Evolutionary conservation across 2,888 invertebrate species (phyloP), one percentile per base, ranked within the genome.

Genomic region (Alentia gelatinosa): DNA sequence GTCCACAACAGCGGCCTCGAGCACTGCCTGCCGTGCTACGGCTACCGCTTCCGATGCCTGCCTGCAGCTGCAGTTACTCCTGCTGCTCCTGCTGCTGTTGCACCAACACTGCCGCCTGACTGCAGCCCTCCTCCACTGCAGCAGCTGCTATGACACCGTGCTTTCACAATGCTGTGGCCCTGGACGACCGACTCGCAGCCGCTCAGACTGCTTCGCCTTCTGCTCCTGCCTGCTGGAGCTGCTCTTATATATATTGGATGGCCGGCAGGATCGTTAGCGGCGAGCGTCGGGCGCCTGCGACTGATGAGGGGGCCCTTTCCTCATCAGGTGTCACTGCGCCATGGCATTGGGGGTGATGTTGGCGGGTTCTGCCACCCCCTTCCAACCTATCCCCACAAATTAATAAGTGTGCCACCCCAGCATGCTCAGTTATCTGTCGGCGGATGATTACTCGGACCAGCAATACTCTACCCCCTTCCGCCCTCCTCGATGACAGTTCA

Each of bases 71-170:
- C 47, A 12, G 47, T 47, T 9, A 9, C 47, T 12, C 30, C 74
- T 74, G 74, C 74, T 74, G 74, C 74, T 26, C 12, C 74, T 74
- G 74, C 74, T 74, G 26, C 63, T 83, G 83, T 75, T 91, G 91
- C 19, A 68, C 30, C n/a, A n/a, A n/a, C n/a, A n/a, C n/a, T n/a
- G n/a, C n/a, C n/a, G n/a, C n/a, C n/a, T n/a, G n/a, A n/a, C n/a
- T n/a, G n/a, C n/a, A n/a, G n/a, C n/a, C n/a, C n/a, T n/a, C n/a
- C n/a, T n/a, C 56, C n/a, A 56, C 56, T 56, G 56, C 56, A 19
- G 56, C 56, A 56, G 56, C 56, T 56, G 56, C 23, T n/a, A 56
- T n/a, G 56, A 1, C 56, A 56, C 19, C 56, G 3, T n/a, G 47
- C 47, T 15, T 42, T 15, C 15, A 42, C 47, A 42, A 15, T 15